Percentiles rank a stretch among this genome's conserved stretches.
Conservation (phyloP, 2,888 invertebrate species). For the Balanococcus diminutus region DNA sequence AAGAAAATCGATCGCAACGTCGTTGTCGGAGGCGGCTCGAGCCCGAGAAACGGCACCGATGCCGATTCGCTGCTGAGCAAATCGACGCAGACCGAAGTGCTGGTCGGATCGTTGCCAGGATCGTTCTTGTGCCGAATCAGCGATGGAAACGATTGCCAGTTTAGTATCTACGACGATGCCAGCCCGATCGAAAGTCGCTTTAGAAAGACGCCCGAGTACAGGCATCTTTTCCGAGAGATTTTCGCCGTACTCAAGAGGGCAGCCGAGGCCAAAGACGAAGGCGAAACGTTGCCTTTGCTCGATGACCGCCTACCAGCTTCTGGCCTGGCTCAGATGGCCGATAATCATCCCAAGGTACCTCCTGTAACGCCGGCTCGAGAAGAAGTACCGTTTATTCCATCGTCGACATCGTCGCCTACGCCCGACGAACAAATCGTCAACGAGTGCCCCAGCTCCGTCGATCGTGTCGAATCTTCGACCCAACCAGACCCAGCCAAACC, state of each 20-base stretch:
- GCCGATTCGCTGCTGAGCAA: constrained; percentile 83
- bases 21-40: not conserved
- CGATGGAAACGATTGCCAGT: constrained; percentile 83
- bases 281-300: constrained; percentile 74
- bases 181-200: constrained; percentile 82
- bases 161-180: constrained; percentile 82
- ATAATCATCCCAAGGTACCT: constrained; percentile 66
- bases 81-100: constrained; percentile 79
- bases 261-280: constrained; percentile 81
- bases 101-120: constrained; percentile 70
- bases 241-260: constrained; percentile 82
- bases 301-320: constrained; percentile 64
- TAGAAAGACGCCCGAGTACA: constrained; percentile 80
- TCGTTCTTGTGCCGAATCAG: constrained; percentile 83
- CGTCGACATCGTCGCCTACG: not conserved
- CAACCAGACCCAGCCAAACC: not conserved
- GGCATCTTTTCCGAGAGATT: constrained; percentile 81
- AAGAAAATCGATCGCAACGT: not conserved
- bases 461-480: no score
- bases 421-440: not conserved
- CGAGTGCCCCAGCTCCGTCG: no score
- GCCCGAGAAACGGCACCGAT: constrained; percentile 59
- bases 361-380: constrained; percentile 71
- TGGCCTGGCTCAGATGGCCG: not conserved
- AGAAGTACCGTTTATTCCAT: constrained; percentile 56